A percentile compares a stretch with the other conserved stretches of the same genome.
Conservation (phyloP, 2,797 vertebrate species). For the Myripristis jacobus region DNA sequence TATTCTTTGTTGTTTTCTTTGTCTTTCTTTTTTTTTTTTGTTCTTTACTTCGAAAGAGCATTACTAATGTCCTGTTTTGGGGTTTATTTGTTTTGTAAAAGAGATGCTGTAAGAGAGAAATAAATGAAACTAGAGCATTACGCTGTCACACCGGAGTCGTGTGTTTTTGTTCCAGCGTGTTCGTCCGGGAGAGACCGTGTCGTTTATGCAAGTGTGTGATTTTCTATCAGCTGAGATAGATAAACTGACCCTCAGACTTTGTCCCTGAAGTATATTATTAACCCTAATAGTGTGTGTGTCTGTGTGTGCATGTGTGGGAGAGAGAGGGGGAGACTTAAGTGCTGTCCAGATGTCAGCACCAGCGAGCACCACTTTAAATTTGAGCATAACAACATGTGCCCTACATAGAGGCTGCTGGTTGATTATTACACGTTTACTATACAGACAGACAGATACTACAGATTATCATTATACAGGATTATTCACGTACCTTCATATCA, state of each 20-base stretch:
- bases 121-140: slow-evolving; percentile 79
- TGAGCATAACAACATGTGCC: background rate
- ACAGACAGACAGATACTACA: background rate
- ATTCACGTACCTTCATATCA: background rate
- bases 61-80: slow-evolving; percentile 81
- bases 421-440: background rate
- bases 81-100: slow-evolving; percentile 82
- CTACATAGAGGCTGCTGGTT: background rate
- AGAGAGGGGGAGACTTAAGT: slow-evolving; percentile 1
- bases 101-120: slow-evolving; percentile 78
- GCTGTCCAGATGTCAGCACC: background rate
- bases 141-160: background rate
- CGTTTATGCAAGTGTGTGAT: slow-evolving; percentile 15
- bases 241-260: slow-evolving; percentile 80
- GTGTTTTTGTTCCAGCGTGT: background rate
- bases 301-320: background rate
- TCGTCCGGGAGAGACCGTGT: background rate
- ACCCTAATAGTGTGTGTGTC: slow-evolving; percentile 36
- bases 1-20: slow-evolving; percentile 61
- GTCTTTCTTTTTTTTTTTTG: slow-evolving; percentile 59
- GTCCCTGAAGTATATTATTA: slow-evolving; percentile 79
- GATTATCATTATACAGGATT: too few species aligned
- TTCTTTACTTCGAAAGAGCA: slow-evolving; percentile 73
- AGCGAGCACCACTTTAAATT: background rate
- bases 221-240: slow-evolving; percentile 29